Percentiles rank a stretch among this genome's conserved stretches.
phyloP scores from a whole-genome alignment of 1,140 invertebrate genomes.

The Drosophila ananassae region DNA sequence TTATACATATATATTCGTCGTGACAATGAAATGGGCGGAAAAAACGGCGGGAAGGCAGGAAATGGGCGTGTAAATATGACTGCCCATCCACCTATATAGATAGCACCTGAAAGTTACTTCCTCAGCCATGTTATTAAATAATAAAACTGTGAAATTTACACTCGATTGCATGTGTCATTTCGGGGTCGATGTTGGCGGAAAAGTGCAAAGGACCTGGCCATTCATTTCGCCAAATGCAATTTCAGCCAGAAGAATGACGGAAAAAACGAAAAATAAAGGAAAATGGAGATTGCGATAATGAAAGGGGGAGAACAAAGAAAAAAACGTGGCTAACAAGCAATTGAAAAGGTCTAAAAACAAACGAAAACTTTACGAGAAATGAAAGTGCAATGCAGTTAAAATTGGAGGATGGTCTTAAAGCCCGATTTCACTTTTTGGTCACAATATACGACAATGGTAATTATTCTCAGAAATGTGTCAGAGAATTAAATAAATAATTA shows the following conservation, averaged over 20 bases:
- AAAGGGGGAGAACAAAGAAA: constrained; percentile 54
- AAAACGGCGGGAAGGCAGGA: constrained; percentile 16
- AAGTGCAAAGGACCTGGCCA: constrained; percentile 1
- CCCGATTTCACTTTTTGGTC: constrained; percentile 12
- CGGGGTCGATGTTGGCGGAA: constrained; percentile 12
- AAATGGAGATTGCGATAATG: constrained; percentile 48
- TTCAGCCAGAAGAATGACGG: constrained; percentile 41
- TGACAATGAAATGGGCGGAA: constrained; percentile 12
- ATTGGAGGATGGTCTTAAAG: constrained; percentile 3
- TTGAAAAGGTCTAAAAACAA: constrained; percentile 47
- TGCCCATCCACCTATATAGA: constrained; percentile 23
- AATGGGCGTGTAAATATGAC: constrained; percentile 49
- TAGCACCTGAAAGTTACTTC: constrained; percentile 33
- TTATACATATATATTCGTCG: constrained; percentile 45
- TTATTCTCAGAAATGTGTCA: background rate
- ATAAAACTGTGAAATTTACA: constrained; percentile 66
- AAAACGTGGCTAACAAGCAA: constrained; percentile 64
- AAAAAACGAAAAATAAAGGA: constrained; percentile 10
- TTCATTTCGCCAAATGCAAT: constrained; percentile 63
- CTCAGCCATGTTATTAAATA: constrained; percentile 64
- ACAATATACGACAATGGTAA: background rate
- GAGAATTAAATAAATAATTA: background rate
- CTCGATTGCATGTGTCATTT: constrained; percentile 66
- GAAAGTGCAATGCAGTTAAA: constrained; percentile 10
- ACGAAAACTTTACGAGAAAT: constrained; percentile 34